phyloP scores from a whole-genome alignment of 2,797 vertebrate genomes.

The Labroides dimidiatus region DNA sequence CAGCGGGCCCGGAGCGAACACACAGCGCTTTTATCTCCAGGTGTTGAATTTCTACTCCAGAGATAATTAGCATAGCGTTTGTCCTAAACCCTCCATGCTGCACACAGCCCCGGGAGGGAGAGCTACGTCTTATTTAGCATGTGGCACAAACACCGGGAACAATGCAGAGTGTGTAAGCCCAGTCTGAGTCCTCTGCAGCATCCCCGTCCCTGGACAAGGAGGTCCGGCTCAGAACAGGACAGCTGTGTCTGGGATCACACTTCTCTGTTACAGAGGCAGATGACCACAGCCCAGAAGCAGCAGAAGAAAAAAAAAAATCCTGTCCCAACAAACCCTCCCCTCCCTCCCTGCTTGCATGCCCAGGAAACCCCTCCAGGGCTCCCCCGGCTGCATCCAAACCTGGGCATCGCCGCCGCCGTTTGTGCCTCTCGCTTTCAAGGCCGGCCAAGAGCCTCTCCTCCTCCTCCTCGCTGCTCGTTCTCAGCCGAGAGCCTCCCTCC shows the following conservation, averaged over 20 bases:
- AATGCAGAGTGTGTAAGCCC: conserved; percentile 65
- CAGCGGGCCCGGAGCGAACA: conserved; percentile 73
- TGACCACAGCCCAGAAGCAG: conserved; percentile 58
- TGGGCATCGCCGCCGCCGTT: conserved; percentile 70
- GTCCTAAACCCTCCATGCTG: conserved; percentile 64
- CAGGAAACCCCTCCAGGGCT: conserved; percentile 79
- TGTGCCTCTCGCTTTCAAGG: conserved; percentile 82
- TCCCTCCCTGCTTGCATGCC: conserved; percentile 57
- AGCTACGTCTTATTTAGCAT: conserved; percentile 67
- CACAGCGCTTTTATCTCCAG: conserved; percentile 71
- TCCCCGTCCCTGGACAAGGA: conserved; percentile 56
- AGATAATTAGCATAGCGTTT: conserved; percentile 78
- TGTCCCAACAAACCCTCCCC: conserved; percentile 41
- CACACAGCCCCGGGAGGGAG: conserved; percentile 45
- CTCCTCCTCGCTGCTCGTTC: conserved; percentile 60
- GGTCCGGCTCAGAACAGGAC: conserved; percentile 69
- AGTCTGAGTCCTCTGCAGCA: conserved; percentile 42
- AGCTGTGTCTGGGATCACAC: conserved; percentile 71
- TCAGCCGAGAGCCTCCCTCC: conserved; percentile 73
- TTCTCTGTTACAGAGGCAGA: conserved; percentile 76
- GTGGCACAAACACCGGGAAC: conserved; percentile 45
- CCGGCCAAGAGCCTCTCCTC: conserved; percentile 79
- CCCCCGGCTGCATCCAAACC: conserved; percentile 70
- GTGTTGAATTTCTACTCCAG: conserved; percentile 77
- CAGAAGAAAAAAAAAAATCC: conserved; percentile 6